phyloP scores from a whole-genome alignment of 2,113 vertebrate genomes.

The Cardinalis cardinalis region DNA sequence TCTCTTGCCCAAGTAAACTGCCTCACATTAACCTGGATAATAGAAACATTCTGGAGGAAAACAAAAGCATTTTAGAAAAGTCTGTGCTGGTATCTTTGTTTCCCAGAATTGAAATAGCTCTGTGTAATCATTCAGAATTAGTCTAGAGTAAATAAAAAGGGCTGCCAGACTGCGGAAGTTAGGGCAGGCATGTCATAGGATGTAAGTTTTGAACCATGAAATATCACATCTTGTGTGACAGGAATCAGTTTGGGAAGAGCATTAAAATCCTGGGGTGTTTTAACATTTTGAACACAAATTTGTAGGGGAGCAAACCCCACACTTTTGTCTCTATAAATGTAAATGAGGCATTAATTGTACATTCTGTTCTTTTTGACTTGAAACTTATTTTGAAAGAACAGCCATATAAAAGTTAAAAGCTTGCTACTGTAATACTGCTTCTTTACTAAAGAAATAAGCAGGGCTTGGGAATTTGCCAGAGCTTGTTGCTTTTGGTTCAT shows the following conservation, averaged over 20 bases:
- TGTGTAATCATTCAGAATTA: constrained; percentile 5
- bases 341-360: background rate
- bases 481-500: constrained; percentile 31
- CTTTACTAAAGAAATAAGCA: constrained; percentile 6
- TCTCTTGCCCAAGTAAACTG: background rate
- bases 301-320: background rate
- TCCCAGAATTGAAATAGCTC: background rate
- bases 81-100: background rate
- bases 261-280: background rate
- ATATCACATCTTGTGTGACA: background rate
- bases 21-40: constrained; percentile 17
- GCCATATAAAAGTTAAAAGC: background rate
- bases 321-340: background rate
- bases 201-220: background rate
- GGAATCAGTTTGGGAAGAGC: background rate
- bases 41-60: constrained; percentile 6
- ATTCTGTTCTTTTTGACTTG: constrained; percentile 13
- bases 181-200: background rate
- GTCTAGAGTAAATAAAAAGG: constrained; percentile 11
- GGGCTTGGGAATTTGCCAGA: constrained; percentile 31
- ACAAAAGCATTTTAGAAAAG: constrained; percentile 13
- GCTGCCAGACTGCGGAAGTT: background rate
- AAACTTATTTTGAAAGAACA: constrained; percentile 3
- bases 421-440: constrained; percentile 10
- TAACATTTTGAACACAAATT: background rate